Percentiles rank a stretch among this genome's conserved stretches.
These are phyloP conservation scores for Pteropus rufus DNA, from an alignment of 2,797 vertebrate species.

Conservation along the genomic window DNA sequence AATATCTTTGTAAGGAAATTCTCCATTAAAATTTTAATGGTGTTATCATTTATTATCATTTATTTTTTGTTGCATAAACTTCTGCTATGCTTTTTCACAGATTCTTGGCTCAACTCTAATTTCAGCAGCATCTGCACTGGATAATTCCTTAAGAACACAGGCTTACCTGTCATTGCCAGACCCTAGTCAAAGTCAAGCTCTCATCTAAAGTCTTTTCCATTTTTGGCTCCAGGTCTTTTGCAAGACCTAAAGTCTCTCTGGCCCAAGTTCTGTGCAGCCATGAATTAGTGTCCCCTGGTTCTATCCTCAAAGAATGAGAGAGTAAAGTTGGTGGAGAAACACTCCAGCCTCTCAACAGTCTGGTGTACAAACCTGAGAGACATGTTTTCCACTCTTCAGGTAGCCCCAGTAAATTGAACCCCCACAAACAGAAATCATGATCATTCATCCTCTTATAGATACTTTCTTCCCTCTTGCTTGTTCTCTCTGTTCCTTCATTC, in stretches of 20 bases:
- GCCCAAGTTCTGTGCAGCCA: rapidly evolving
- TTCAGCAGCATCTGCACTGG: not conserved
- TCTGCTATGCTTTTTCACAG: not conserved
- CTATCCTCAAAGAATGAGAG: not conserved
- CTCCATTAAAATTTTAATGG: not conserved
- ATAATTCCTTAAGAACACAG: not conserved
- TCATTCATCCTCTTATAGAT: not conserved
- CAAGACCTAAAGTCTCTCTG: rapidly evolving
- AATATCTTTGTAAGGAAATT: not conserved
- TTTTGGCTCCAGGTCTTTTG: not conserved
- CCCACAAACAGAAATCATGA: not conserved
- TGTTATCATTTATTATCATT: not conserved
- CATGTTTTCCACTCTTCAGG: not conserved
- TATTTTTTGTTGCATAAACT: not conserved
- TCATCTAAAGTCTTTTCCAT: not conserved
- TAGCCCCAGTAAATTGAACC: rapidly evolving
- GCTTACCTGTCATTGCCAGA: not conserved
- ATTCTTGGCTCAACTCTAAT: not conserved
- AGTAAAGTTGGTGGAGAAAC: not conserved
- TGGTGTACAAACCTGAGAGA: no score
- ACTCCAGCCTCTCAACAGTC: not conserved
- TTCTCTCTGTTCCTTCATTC: not conserved
- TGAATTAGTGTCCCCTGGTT: not conserved
- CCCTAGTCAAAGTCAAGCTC: not conserved
- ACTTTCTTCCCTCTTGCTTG: no score